Percentiles rank a stretch among this genome's conserved stretches.
phyloP scores from a whole-genome alignment of 2,797 vertebrate species.

The Galaxias olidus region DNA sequence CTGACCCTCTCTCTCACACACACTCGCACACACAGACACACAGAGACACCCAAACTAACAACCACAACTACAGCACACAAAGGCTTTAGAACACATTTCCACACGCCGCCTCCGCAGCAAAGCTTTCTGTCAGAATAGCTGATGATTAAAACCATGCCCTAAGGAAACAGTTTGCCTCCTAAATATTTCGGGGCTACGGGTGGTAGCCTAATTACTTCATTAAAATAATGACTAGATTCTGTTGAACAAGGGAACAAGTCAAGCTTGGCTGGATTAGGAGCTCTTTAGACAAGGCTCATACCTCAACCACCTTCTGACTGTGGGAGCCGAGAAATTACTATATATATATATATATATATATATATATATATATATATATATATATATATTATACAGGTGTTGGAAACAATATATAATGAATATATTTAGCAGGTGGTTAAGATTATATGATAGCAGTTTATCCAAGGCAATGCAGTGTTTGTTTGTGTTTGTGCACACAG shows the following conservation, averaged over 20 bases:
- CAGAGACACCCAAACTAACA: conserved; percentile 25
- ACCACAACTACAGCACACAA: conserved; percentile 1
- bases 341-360: no score
- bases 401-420: neutral
- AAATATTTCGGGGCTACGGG: conserved; percentile 52
- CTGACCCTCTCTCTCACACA: neutral
- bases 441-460: neutral
- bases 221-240: conserved; percentile 37
- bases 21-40: neutral
- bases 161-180: conserved; percentile 52
- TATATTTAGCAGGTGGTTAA: neutral
- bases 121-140: conserved; percentile 40
- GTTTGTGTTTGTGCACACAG: conserved; percentile 23
- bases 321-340: neutral
- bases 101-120: conserved; percentile 18
- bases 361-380: no score
- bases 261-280: neutral
- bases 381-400: no score
- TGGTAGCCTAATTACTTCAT: conserved; percentile 52
- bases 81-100: neutral
- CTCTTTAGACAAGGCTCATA: neutral
- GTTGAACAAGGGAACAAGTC: conserved; percentile 29
- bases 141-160: conserved; percentile 45
- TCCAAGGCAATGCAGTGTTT: neutral
- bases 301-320: neutral